Evolutionary conservation across 2,888 invertebrate species (phyloP).

Genomic region (Lithophane leautieri): DNA sequence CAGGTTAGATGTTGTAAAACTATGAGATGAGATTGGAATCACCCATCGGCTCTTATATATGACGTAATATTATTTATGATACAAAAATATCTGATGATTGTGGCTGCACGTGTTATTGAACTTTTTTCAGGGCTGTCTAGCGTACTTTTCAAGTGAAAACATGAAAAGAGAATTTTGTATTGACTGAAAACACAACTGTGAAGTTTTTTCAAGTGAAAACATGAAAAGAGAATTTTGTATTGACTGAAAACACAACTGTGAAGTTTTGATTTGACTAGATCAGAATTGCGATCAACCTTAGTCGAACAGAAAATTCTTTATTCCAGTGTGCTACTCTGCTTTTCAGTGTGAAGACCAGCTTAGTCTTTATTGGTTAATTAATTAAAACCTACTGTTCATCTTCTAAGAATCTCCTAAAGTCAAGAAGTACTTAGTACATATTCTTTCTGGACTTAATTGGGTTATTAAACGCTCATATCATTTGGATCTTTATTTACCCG

Average conservation of each 20-base stretch:
- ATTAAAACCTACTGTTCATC: not conserved
- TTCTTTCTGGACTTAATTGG: not conserved
- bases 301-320: not conserved
- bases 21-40: conserved; percentile 41
- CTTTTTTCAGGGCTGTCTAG: conserved; percentile 48
- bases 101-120: conserved; percentile 38
- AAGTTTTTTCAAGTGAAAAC: conserved; percentile 17
- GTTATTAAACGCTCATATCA: not conserved
- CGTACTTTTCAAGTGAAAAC: conserved; percentile 24
- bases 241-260: not conserved
- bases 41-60: conserved; percentile 41
- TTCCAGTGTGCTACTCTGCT: not conserved
- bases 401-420: not conserved
- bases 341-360: too few relatives aligned
- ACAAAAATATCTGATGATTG: conserved; percentile 40
- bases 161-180: conserved; percentile 13
- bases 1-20: conserved; percentile 36
- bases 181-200: not conserved
- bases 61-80: conserved; percentile 51
- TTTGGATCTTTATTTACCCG: not conserved
- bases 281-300: not conserved
- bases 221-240: conserved; percentile 13
- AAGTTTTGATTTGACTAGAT: not conserved
- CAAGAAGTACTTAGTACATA: not conserved
- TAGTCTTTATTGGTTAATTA: too few relatives aligned